Evolutionary conservation across 1,140 invertebrate genomes (phyloP).

Genomic region (Goniozus legneri): DNA sequence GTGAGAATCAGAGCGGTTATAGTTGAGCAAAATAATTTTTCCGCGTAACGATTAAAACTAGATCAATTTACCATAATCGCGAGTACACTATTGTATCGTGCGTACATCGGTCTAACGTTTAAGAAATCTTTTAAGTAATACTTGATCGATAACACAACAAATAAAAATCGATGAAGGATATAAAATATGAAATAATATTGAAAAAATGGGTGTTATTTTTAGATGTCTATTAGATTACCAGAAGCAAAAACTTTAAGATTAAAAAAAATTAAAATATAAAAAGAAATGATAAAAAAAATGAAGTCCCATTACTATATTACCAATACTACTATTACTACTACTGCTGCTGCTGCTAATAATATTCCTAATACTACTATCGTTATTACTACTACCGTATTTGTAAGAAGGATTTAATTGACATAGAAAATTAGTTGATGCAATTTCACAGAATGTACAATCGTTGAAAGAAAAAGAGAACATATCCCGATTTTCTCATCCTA

Average conservation of each 20-base stretch:
- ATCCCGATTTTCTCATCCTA: no score
- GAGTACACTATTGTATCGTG: conserved; percentile 6
- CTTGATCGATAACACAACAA: conserved; percentile 25
- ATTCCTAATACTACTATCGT: conserved; percentile 25
- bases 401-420: conserved; percentile 39
- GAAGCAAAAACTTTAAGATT: conserved; percentile 38
- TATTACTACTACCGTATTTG: conserved; percentile 27
- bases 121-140: conserved; percentile 38
- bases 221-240: conserved; percentile 51
- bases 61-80: not conserved
- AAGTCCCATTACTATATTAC: conserved; percentile 25
- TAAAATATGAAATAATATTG: conserved; percentile 43
- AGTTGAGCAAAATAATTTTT: no score
- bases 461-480: not conserved
- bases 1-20: no score
- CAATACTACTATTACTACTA: conserved; percentile 10
- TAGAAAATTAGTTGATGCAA: conserved; percentile 35
- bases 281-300: conserved; percentile 34
- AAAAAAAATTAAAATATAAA: conserved; percentile 42
- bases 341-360: conserved; percentile 16
- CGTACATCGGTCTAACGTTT: conserved; percentile 32
- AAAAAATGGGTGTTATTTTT: conserved; percentile 52
- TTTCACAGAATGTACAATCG: conserved; percentile 7
- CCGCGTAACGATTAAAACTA: not conserved
- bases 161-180: conserved; percentile 25